Conservation (phyloP, 2,113 vertebrate genomes). For the Penelope pileata region DNA sequence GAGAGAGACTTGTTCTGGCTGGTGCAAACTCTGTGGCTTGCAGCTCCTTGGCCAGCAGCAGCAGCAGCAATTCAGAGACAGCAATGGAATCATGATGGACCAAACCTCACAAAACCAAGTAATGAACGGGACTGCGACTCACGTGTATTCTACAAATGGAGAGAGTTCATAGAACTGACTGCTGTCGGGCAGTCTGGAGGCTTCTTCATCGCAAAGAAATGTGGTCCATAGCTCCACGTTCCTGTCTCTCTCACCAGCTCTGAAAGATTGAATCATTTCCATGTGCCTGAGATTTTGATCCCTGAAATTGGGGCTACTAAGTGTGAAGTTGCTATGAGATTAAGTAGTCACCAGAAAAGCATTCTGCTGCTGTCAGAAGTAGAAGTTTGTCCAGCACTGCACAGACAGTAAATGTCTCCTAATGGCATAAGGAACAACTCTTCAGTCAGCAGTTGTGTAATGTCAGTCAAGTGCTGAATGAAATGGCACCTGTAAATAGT, state of each 20-base stretch:
- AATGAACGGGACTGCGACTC: neutral
- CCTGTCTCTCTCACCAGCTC: neutral
- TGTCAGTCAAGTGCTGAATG: neutral
- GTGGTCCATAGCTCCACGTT: neutral
- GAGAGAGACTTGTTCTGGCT: conserved; percentile 82
- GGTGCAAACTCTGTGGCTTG: conserved; percentile 37
- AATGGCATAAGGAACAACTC: neutral
- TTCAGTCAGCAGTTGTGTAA: neutral
- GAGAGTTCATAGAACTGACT: neutral
- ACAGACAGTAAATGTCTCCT: neutral
- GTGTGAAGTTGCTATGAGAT: neutral
- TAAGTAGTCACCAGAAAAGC: neutral
- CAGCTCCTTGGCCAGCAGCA: conserved; percentile 42
- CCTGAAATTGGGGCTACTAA: neutral
- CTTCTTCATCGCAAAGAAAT: neutral
- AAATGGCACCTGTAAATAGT: neutral
- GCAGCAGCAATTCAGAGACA: conserved; percentile 63
- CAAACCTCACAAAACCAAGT: neutral
- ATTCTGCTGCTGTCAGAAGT: neutral
- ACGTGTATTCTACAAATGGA: neutral
- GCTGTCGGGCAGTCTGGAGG: neutral
- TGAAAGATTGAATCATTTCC: neutral
- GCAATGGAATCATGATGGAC: conserved; percentile 72
- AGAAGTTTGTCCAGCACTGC: neutral
- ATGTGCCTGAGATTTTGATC: neutral